A percentile compares a stretch with the other conserved stretches of the same genome.
Conservation (phyloP, 2,888 invertebrate genomes). For the Drosophila nr. medialis region DNA sequence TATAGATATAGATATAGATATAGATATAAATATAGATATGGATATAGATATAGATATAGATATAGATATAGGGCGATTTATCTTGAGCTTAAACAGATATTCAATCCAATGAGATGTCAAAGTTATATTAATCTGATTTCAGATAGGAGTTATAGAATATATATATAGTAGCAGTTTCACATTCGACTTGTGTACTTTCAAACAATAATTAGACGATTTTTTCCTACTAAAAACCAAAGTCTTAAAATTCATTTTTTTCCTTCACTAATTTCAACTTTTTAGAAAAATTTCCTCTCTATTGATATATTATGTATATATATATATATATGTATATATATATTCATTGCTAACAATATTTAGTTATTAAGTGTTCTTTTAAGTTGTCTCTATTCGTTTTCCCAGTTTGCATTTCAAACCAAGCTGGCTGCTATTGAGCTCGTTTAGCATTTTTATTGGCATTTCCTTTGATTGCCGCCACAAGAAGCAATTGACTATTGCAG, state of each 20-base stretch:
- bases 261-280: not conserved
- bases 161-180: not conserved
- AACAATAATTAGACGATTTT: not conserved
- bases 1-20: too few relatives aligned
- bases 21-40: not conserved
- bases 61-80: not conserved
- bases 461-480: conserved; percentile 54
- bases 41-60: not conserved
- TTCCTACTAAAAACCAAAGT: not conserved
- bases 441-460: conserved; percentile 60
- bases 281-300: not conserved
- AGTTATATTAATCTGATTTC: not conserved
- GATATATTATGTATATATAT: not conserved
- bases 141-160: not conserved
- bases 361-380: conserved; percentile 6
- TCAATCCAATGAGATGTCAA: not conserved
- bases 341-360: conserved; percentile 13
- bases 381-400: not conserved
- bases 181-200: not conserved
- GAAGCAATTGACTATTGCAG: conserved; percentile 45
- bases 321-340: not conserved
- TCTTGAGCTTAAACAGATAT: not conserved
- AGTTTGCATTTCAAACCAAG: conserved; percentile 19
- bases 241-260: not conserved
- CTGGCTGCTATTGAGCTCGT: conserved; percentile 59